A percentile compares a stretch with the other conserved stretches of the same genome.
These are phyloP conservation scores for Lordiphosa collinella DNA, from an alignment of 1,140 invertebrate genomes.

Conservation along the genomic window DNA sequence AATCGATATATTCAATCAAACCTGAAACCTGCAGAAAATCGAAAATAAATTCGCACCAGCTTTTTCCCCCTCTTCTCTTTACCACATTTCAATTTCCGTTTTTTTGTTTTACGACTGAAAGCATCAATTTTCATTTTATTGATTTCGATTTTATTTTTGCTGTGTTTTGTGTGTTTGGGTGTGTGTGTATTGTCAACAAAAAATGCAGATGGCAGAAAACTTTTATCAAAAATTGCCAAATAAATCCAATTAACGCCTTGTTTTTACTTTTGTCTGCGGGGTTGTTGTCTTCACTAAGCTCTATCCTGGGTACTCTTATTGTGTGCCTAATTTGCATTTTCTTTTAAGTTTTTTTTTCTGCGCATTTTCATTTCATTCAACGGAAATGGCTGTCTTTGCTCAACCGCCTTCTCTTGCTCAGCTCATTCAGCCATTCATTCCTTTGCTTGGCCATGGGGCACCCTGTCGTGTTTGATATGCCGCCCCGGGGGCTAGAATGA, in stretches of 20 bases:
- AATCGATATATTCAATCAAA: constrained; percentile 3
- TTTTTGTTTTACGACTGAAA: constrained; percentile 18
- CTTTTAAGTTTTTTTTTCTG: neutral
- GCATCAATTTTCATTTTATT: constrained; percentile 23
- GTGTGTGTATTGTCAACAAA: neutral
- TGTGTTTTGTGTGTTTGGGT: neutral
- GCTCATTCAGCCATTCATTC: neutral
- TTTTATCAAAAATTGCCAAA: constrained; percentile 13
- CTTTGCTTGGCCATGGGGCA: constrained; percentile 4
- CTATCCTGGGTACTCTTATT: neutral
- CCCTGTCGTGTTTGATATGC: constrained; percentile 15
- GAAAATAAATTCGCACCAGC: neutral
- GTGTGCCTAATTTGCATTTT: neutral
- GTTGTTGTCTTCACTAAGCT: constrained; percentile 1
- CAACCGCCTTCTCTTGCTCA: neutral
- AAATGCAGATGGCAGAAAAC: constrained; percentile 10
- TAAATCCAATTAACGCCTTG: constrained; percentile 12
- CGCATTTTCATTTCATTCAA: neutral
- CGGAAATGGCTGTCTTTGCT: constrained; percentile 10
- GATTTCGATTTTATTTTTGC: constrained; percentile 11
- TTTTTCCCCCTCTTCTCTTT: neutral
- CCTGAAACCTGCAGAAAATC: constrained; percentile 4
- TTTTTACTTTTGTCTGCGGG: neutral
- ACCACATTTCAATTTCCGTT: constrained; percentile 23
- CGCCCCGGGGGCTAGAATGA: constrained; percentile 16